Evolutionary conservation across 2,113 vertebrate species (phyloP), one percentile per base, ranked within the genome.

Genomic region (Rhodinocichla rosea): DNA sequence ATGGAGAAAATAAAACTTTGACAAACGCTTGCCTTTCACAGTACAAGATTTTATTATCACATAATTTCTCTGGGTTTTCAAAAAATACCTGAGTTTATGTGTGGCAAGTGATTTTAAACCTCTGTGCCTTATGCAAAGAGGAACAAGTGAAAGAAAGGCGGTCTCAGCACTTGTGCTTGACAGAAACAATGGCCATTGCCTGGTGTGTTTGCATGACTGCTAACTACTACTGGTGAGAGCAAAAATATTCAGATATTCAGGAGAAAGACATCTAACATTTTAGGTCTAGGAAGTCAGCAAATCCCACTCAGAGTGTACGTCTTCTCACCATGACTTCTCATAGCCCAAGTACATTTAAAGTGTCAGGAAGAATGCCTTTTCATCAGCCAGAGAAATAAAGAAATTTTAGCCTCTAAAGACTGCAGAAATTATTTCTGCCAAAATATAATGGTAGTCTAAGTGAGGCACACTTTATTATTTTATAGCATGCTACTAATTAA

Each of bases 351-450:
- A 50, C 16, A 13, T 3, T 15, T 10, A 50, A 89, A 82, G 64
- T 27, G 1, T 24, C 32, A 78, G 8, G 11, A 52, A 22, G 10
- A 8, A 13, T 45, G 4, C 0, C 1, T 40, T 63, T 70, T 45
- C 20, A 52, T 13, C 55, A 64, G 2, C 3, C 9, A 68, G 32
- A 59, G 4, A 7, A 3, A 69, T 80, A 80, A 80, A 30, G 0
- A n/a, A 30, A 39, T 26, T 27, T 56, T 74, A 56, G 4, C 7
- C 3, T 75, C 12, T 63, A 49, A 53, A 85, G 8, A 62, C 17
- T 55, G 6, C 8, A 40, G 10, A 33, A 90, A 71, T 74, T 27
- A 3, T 47, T 7, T 4, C 24, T 53, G 37, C n/a, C 28, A 44
- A 50, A 59, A 37, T 35, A 16, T 27, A 63, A 23, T 12, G 1